Evolutionary conservation across 2,888 invertebrate species (phyloP).

Genomic region (Macropis europaea): DNA sequence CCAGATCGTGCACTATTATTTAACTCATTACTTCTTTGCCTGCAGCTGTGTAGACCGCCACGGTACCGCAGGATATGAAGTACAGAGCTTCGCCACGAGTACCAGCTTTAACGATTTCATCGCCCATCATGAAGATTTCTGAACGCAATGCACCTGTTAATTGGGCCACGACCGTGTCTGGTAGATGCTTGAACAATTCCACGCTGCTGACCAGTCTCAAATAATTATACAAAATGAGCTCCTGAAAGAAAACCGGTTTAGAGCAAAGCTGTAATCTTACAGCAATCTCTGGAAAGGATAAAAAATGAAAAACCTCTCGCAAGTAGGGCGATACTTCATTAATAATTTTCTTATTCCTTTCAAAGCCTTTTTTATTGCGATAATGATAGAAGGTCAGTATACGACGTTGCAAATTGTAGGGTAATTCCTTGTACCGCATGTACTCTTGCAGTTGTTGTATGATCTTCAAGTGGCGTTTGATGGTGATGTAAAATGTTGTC

Average conservation of each 20-base stretch:
- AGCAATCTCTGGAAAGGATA: too few relatives aligned
- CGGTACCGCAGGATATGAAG: slow-evolving; percentile 79
- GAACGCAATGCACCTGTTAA: slow-evolving; percentile 71
- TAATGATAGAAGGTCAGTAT: slow-evolving; percentile 77
- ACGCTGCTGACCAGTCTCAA: slow-evolving; percentile 75
- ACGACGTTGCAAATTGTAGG: slow-evolving; percentile 73
- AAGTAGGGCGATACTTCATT: slow-evolving; percentile 76
- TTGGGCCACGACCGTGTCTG: slow-evolving; percentile 68
- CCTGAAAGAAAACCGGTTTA: slow-evolving; percentile 58
- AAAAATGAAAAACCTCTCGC: slow-evolving; percentile 63
- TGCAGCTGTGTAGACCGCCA: slow-evolving; percentile 77
- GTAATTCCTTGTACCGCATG: slow-evolving; percentile 79
- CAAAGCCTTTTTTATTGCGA: slow-evolving; percentile 77
- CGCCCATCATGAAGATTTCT: slow-evolving; percentile 78
- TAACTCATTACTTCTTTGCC: slow-evolving; percentile 79
- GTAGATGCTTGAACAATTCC: slow-evolving; percentile 76
- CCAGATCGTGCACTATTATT: neutral
- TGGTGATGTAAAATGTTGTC: slow-evolving; percentile 61
- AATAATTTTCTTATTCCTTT: slow-evolving; percentile 77
- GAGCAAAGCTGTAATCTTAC: too few relatives aligned
- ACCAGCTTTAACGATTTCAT: slow-evolving; percentile 77
- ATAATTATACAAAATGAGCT: slow-evolving; percentile 76
- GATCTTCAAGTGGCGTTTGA: slow-evolving; percentile 61
- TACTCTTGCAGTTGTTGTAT: slow-evolving; percentile 79
- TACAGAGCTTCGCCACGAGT: slow-evolving; percentile 75